Evolutionary conservation across 2,797 vertebrate genomes (phyloP).

Genomic region (Lagocephalus sceleratus): DNA sequence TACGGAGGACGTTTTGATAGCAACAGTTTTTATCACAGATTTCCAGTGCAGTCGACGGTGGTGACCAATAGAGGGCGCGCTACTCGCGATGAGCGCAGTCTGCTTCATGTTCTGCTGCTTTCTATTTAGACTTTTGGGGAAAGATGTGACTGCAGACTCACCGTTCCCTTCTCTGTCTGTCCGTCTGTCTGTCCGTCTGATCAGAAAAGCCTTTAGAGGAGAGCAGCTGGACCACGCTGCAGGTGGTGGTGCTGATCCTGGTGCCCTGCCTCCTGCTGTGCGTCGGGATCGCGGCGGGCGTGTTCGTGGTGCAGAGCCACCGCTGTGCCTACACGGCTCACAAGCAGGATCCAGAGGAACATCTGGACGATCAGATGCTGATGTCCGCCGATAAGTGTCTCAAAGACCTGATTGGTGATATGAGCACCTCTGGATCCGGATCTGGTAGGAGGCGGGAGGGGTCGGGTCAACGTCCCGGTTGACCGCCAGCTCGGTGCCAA

Average conservation of each 20-base stretch:
- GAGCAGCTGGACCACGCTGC: conserved; percentile 70
- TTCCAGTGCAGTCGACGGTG: too few relatives aligned
- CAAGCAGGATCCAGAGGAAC: conserved; percentile 84
- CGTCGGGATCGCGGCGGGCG: conserved; percentile 67
- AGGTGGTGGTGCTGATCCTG: conserved; percentile 74
- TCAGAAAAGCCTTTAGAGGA: conserved; percentile 63
- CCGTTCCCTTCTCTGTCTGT: neutral
- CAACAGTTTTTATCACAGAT: too few relatives aligned
- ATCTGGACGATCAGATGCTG: conserved; percentile 81
- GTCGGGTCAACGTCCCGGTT: too few relatives aligned
- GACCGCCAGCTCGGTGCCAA: too few relatives aligned
- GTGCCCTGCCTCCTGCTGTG: conserved; percentile 83
- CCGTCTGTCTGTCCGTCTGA: conserved; percentile 7
- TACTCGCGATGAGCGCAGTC: too few relatives aligned
- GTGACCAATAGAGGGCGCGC: too few relatives aligned
- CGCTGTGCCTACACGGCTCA: conserved; percentile 68
- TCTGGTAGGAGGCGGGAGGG: conserved; percentile 79
- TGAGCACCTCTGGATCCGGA: conserved; percentile 94
- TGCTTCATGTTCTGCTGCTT: too few relatives aligned
- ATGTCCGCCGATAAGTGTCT: conserved; percentile 84
- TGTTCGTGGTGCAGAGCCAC: conserved; percentile 73
- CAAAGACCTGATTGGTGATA: conserved; percentile 90
- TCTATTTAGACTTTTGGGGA: too few relatives aligned
- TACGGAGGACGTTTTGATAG: too few relatives aligned
- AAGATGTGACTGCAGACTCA: neutral